Evolutionary conservation across 2,113 vertebrate genomes (phyloP).

Genomic region (Nannobrachium achirus): DNA sequence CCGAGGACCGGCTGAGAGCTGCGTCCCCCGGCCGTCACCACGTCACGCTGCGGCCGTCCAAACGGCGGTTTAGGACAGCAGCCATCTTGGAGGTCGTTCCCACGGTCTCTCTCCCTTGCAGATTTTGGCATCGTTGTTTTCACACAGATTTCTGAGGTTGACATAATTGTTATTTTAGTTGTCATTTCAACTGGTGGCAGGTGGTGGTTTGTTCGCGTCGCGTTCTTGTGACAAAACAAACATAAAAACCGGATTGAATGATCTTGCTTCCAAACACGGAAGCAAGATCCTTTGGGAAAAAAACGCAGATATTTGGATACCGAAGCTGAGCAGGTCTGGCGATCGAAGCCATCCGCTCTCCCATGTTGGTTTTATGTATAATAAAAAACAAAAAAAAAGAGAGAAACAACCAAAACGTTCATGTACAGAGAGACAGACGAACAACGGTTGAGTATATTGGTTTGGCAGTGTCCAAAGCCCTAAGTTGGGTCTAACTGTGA

Average conservation of each 20-base stretch:
- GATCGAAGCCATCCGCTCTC: too few species aligned
- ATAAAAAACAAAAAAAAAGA: constrained; percentile 21
- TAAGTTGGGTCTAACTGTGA: constrained; percentile 66
- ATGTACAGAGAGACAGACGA: constrained; percentile 40
- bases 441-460: constrained; percentile 47
- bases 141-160: constrained; percentile 57
- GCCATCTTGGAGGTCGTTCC: constrained; percentile 51
- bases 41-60: constrained; percentile 38
- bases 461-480: constrained; percentile 81
- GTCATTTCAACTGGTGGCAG: constrained; percentile 47
- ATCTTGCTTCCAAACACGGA: neutral
- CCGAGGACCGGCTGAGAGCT: constrained; percentile 70
- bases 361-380: constrained; percentile 22
- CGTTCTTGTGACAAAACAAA: constrained; percentile 40
- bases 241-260: neutral
- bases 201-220: constrained; percentile 48
- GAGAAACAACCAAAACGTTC: neutral
- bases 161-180: constrained; percentile 2
- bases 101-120: constrained; percentile 61
- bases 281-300: too few species aligned
- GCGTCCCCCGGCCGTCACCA: constrained; percentile 24
- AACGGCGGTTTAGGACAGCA: constrained; percentile 56
- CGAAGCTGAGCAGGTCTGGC: constrained; percentile 22
- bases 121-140: constrained; percentile 69
- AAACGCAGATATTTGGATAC: constrained; percentile 39